Evolutionary conservation across 2,113 vertebrate species (phyloP), one percentile per base, ranked within the genome.

Genomic region (Eolophus roseicapilla): DNA sequence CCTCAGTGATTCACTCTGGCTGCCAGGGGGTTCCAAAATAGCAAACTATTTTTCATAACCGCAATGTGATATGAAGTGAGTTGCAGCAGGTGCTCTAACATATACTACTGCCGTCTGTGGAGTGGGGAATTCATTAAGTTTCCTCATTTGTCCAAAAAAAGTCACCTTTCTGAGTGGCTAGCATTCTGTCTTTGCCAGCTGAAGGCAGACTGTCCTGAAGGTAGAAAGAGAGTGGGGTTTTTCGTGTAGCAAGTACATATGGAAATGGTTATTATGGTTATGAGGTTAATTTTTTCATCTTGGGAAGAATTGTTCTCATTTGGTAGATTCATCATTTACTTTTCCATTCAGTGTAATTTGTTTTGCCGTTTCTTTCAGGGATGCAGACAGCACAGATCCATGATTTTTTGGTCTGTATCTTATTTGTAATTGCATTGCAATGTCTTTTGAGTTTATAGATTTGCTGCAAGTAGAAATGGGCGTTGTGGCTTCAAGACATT

Each of bases 1-100:
- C 99, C 98, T 98, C 96, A 98, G 99, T 98, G 98, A 98, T 99
- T 99, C 98, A 98, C 98, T 98, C 97, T 98, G 98, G 98, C 99
- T 99, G 99, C 99, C 99, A 99, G 99, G 99, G 99, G 99, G 98
- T 99, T 99, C 99, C 98, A 99, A 99, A 99, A 99, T 99, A 99
- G 99, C 99, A 99, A 99, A 99, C 99, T 99, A 99, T 99, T 99
- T 99, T 99, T 99, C 99, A 99, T 99, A 98, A 98, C 98, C 98
- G 98, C 98, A 98, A 98, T 98, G 98, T 99, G 99, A 99, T 99
- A 98, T 97, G 98, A 98, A 98, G 98, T 98, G 98, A 98, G 98
- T 98, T 98, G 98, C 98, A 98, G 98, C 98, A 99, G 99, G 98
- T 98, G 98, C 96, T 94, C 98, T 98, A 98, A 97, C 98, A 98